phyloP scores from a whole-genome alignment of 2,113 vertebrate species.

The Onychorhynchus coronatus region DNA sequence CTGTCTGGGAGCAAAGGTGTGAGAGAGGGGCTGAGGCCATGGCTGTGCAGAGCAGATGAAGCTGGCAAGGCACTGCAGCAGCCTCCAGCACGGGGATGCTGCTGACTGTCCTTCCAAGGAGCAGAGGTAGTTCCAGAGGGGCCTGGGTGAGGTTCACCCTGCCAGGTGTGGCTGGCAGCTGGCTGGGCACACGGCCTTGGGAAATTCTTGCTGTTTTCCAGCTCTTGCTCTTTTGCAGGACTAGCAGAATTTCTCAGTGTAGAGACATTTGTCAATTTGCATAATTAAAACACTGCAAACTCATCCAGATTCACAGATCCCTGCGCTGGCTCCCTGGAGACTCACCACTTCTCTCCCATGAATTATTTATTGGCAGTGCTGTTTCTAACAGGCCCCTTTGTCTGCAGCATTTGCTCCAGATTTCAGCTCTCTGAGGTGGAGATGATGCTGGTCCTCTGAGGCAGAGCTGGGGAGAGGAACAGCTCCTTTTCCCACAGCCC shows the following conservation, averaged over 20 bases:
- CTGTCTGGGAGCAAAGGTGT: background rate
- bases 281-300: constrained; percentile 70
- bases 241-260: constrained; percentile 39
- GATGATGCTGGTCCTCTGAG: background rate
- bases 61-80: background rate
- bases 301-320: constrained; percentile 57
- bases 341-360: constrained; percentile 35
- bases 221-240: constrained; percentile 51
- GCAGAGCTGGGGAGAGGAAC: background rate
- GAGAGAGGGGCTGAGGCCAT: background rate
- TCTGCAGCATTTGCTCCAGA: constrained; percentile 11
- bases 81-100: background rate
- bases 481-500: background rate
- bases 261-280: constrained; percentile 67
- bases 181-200: background rate
- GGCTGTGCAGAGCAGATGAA: background rate
- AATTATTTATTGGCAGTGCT: constrained; percentile 36
- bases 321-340: constrained; percentile 44
- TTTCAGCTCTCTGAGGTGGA: background rate
- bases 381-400: constrained; percentile 10
- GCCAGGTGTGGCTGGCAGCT: constrained; percentile 59
- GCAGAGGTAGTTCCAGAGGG: background rate
- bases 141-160: background rate
- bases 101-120: background rate
- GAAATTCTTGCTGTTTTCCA: constrained; percentile 24